Conservation (phyloP, 2,797 vertebrate genomes). For the Tokudaia tokunoshimensis region DNA sequence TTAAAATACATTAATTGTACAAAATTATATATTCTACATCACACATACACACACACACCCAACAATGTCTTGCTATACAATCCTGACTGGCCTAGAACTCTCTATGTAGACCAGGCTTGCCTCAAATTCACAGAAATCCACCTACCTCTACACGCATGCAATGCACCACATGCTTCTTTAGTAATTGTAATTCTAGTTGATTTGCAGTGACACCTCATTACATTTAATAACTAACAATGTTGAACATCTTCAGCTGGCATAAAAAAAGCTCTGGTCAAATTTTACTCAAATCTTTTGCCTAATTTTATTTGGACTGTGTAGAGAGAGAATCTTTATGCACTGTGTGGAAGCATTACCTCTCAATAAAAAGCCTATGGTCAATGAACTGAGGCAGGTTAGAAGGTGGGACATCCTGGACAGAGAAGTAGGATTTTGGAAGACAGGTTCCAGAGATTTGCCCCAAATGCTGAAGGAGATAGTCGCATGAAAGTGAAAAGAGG, state of each 20-base stretch:
- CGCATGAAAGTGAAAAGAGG: background rate
- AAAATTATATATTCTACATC: background rate
- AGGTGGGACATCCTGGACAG: background rate
- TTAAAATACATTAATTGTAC: background rate
- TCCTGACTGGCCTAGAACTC: background rate
- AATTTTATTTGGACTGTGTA: background rate
- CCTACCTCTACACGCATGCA: background rate
- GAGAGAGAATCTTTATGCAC: background rate
- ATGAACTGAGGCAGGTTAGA: background rate
- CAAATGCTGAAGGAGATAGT: background rate
- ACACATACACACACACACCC: no score
- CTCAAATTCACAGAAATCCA: slow-evolving; percentile 6
- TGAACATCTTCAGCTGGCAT: background rate
- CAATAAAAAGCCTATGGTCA: background rate
- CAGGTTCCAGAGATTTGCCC: background rate
- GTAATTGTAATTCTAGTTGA: background rate
- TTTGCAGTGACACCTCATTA: background rate
- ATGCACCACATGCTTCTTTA: background rate
- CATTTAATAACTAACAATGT: background rate
- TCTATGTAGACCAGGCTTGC: background rate
- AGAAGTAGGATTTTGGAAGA: background rate
- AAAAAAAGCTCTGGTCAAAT: background rate
- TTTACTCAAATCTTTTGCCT: background rate
- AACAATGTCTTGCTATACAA: background rate
- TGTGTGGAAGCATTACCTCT: background rate